Evolutionary conservation across 2,113 vertebrate genomes (phyloP), one percentile per base, ranked within the genome.

Genomic region (Oostethus manadensis): DNA sequence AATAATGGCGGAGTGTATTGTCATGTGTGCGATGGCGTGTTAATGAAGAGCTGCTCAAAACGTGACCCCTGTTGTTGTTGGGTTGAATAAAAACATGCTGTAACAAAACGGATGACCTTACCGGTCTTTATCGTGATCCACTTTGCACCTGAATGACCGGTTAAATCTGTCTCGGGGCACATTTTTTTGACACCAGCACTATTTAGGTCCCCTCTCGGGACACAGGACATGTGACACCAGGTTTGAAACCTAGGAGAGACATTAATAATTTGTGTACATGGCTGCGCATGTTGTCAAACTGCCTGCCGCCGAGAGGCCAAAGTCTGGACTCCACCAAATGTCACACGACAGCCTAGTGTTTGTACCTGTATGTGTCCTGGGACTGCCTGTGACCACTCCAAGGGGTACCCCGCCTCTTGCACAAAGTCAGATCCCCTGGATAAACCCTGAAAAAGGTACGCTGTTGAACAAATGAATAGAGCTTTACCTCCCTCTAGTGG

Each of bases 161-260:
- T 26, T n/a, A 43, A 50, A n/a, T 65, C 45, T 45, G 14, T 43
- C 22, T 56, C 21, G 35, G 33, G 22, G 7, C 46, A 47, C 18
- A 10, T 29, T 13, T 53, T 53, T 45, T 58, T 73, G 53, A 84
- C 63, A 76, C 11, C 38, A 81, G 60, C 20, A 18, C 29, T 64
- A 71, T 81, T 68, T 81, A 79, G 73, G 71, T 66, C 58, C 23
- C 68, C 63, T n/a, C 33, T 79, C 49, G 57, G 80, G 71, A 70
- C 71, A 68, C 38, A 54, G 45, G 89, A 87, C 78, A 91, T 82
- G 83, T 84, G 89, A 91, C 75, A 89, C 87, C 78, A 23, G 56
- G 81, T 78, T 73, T 40, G 8, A 56, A 81, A 84, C 77, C 71
- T 51, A 51, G 77, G 68, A 64, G 71, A 74, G 18, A 45, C 70